Base-by-base conservation (phyloP, 2,888 invertebrate genomes). In the Thyatira batis region DNA sequence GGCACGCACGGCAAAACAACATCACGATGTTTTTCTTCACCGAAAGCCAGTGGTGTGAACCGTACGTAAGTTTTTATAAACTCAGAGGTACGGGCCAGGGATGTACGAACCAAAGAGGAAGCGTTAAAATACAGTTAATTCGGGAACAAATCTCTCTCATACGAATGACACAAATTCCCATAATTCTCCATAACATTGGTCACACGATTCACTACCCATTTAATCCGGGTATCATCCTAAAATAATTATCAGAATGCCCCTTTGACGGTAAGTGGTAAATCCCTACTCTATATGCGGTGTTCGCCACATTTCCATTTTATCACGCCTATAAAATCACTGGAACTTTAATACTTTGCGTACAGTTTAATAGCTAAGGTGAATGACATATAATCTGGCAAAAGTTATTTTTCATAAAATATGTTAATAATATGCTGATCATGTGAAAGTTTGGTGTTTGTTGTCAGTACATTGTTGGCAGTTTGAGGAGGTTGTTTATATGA, bases 241-340 rank as follows among this genome's bases (percentile, higher is more conserved):
- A 66, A 60, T 61, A 67, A 63, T 66, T 68, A 59, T 60, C 59
- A 49, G 8, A 39, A 49, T 50, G 51, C 33, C 44, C 55, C 52
- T 60, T 58, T 58, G 63, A 61, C 53, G 49, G 60, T 59, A 59
- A 65, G 53, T 57, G 48, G 45, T 50, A 61, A 65, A 55, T 55
- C 66, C 58, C 57, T 39, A 54, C 60, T 68, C 60, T 62, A 57
- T 64, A 62, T 66, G 64, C 69, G 64, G 27, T 23, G 23, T 48
- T 44, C 25, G 50, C 59, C 53, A 57, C 57, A 64, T 64, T 67
- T 65, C 54, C 54, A 50, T 68, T 66, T 64, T 62, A 62, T 27
- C 48, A 20, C 60, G 55, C 58, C 57, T 68, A 59, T 64, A 66
- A 62, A 61, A 68, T 65, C 68, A 63, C 53, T 56, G 27, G 27